Evolutionary conservation across 2,888 invertebrate genomes (phyloP).

Genomic region (Apamea epomidion): DNA sequence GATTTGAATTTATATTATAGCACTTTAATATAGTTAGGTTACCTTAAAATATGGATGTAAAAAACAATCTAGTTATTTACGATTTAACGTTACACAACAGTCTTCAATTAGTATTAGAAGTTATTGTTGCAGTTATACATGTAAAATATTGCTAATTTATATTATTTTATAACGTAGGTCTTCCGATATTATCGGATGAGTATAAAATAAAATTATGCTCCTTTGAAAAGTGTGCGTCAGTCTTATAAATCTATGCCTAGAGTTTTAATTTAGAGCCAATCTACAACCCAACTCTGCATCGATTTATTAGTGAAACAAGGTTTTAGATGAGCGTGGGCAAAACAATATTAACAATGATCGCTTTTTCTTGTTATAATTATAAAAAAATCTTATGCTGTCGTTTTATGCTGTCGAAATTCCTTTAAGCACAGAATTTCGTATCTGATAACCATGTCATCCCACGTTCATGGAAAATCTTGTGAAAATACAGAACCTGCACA

Average conservation of each 20-base stretch:
- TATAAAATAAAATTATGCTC: constrained; percentile 24
- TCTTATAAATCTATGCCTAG: constrained; percentile 18
- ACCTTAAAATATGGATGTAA: constrained; percentile 45
- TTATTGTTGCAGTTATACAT: constrained; percentile 53
- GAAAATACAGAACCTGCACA: neutral
- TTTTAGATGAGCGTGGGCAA: constrained; percentile 41
- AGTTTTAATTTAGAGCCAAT: constrained; percentile 8
- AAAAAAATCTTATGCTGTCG: neutral
- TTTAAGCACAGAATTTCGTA: neutral
- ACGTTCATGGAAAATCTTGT: constrained; percentile 39
- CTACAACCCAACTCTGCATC: neutral
- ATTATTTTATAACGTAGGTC: constrained; percentile 52
- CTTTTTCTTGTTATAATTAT: neutral
- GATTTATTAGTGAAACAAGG: constrained; percentile 23
- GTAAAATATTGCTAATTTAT: constrained; percentile 59
- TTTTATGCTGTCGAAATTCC: neutral
- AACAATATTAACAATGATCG: neutral
- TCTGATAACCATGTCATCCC: neutral
- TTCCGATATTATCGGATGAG: constrained; percentile 45
- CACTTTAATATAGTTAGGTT: constrained; percentile 58
- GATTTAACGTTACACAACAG: constrained; percentile 52
- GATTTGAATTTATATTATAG: constrained; percentile 62
- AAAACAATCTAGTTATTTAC: constrained; percentile 45
- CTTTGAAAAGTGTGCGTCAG: constrained; percentile 26
- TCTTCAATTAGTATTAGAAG: constrained; percentile 62